A percentile compares a stretch with the other conserved stretches of the same genome.
Conservation (phyloP, 2,888 invertebrate species). For the Metalampra italica region DNA sequence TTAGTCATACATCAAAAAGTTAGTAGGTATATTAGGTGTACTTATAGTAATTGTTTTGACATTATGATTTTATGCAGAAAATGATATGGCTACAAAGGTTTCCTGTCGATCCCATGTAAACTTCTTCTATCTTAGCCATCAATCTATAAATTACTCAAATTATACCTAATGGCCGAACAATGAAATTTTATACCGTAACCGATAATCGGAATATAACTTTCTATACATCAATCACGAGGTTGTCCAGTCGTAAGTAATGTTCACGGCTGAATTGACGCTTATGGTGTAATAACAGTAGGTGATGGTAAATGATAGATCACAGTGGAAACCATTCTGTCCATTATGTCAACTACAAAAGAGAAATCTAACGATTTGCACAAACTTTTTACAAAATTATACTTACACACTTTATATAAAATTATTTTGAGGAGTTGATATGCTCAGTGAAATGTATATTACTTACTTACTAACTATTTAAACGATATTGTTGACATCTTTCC, state of each 20-base stretch:
- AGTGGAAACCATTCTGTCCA: slow-evolving; percentile 27
- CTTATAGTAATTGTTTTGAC: too few species aligned
- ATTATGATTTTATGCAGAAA: too few species aligned
- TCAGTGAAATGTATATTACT: too few species aligned
- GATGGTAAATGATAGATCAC: slow-evolving; percentile 43
- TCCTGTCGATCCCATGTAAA: too few species aligned
- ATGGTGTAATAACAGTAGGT: slow-evolving; percentile 41
- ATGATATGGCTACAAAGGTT: too few species aligned
- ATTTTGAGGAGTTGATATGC: too few species aligned
- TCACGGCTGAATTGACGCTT: slow-evolving; percentile 57
- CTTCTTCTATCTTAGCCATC: too few species aligned
- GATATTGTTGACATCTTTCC: too few species aligned
- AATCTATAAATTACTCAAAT: not conserved
- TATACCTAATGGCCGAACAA: slow-evolving; percentile 10
- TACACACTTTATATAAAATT: too few species aligned
- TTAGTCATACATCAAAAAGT: too few species aligned
- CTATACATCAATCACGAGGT: slow-evolving; percentile 64
- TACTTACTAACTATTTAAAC: too few species aligned
- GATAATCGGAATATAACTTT: slow-evolving; percentile 55
- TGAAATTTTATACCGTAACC: slow-evolving; percentile 32
- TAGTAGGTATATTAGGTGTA: too few species aligned
- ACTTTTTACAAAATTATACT: slow-evolving; percentile 1
- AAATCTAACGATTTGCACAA: slow-evolving; percentile 35
- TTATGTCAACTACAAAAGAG: slow-evolving; percentile 42
- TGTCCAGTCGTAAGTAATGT: slow-evolving; percentile 41